Percentiles rank a stretch among this genome's conserved stretches.
Conservation (phyloP, 2,113 vertebrate species). For the Indicator maculatus region DNA sequence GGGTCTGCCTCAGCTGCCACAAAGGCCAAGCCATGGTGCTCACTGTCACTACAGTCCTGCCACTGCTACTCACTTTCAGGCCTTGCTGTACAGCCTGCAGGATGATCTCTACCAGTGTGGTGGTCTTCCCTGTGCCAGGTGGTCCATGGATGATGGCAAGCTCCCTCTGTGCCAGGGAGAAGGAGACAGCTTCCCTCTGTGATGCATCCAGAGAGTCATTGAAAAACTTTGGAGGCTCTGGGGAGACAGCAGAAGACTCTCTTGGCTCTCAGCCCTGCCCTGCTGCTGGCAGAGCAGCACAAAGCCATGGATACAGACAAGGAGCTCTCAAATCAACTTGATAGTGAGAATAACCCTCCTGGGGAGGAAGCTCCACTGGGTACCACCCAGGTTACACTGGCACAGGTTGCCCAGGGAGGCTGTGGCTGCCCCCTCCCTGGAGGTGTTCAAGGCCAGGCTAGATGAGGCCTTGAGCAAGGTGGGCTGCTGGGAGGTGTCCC, state of each 20-base stretch:
- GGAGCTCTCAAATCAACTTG: neutral
- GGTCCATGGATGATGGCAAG: slow-evolving; percentile 94
- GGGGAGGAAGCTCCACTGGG: neutral
- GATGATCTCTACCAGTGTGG: slow-evolving; percentile 91
- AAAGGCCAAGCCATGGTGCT: neutral
- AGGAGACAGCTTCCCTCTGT: slow-evolving; percentile 89
- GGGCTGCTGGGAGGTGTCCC: too few species aligned
- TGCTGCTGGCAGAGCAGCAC: neutral
- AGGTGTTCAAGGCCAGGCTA: too few species aligned
- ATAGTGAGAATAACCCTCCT: neutral
- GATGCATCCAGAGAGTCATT: slow-evolving; percentile 86
- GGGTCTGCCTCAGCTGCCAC: neutral
- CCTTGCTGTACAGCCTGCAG: slow-evolving; percentile 88
- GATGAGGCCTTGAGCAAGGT: too few species aligned
- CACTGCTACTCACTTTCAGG: slow-evolving; percentile 80
- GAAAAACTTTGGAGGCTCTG: slow-evolving; percentile 76
- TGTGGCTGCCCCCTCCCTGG: too few species aligned
- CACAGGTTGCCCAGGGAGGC: too few species aligned
- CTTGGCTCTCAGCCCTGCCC: neutral
- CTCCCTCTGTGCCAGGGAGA: slow-evolving; percentile 90
- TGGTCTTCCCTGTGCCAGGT: slow-evolving; percentile 95
- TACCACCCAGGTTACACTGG: too few species aligned
- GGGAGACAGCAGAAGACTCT: neutral
- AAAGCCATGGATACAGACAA: neutral
- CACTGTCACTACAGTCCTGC: neutral